Conservation (phyloP, 2,113 vertebrate genomes). For the Podarcis muralis region DNA sequence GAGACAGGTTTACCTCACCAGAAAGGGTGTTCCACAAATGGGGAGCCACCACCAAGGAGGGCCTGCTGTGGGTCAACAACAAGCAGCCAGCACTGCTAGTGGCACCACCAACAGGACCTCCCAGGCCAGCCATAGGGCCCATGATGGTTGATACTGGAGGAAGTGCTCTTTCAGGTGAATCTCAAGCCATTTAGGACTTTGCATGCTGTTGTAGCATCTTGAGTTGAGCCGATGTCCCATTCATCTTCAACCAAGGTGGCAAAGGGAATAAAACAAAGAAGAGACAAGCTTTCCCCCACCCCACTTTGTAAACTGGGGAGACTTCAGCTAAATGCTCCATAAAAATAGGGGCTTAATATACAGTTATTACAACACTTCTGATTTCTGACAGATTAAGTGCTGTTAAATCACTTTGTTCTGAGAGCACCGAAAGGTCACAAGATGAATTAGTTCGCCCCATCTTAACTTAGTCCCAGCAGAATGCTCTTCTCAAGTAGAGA, state of each 20-base stretch:
- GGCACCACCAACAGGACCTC: no score
- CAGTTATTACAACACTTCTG: conserved; percentile 82
- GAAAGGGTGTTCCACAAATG: no score
- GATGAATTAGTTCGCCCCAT: conserved; percentile 80
- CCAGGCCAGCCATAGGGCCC: no score
- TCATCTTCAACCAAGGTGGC: background rate
- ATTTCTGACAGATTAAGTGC: conserved; percentile 85
- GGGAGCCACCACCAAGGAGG: no score
- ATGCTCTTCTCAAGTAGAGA: conserved; percentile 44
- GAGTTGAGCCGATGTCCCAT: no score
- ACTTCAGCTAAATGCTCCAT: conserved; percentile 79
- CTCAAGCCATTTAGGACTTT: no score
- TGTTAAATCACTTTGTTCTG: conserved; percentile 83
- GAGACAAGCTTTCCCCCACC: conserved; percentile 22
- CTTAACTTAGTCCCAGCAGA: conserved; percentile 71
- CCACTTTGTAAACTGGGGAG: conserved; percentile 73
- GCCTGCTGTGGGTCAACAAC: no score
- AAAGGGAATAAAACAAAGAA: background rate
- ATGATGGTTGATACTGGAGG: no score
- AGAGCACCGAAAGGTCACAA: conserved; percentile 81
- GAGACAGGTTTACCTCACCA: no score
- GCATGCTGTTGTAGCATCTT: background rate
- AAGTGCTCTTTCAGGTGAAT: no score
- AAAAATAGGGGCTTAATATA: conserved; percentile 79
- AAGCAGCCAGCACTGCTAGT: no score